phyloP scores from a whole-genome alignment of 2,113 vertebrate species.

The Cebus imitator region DNA sequence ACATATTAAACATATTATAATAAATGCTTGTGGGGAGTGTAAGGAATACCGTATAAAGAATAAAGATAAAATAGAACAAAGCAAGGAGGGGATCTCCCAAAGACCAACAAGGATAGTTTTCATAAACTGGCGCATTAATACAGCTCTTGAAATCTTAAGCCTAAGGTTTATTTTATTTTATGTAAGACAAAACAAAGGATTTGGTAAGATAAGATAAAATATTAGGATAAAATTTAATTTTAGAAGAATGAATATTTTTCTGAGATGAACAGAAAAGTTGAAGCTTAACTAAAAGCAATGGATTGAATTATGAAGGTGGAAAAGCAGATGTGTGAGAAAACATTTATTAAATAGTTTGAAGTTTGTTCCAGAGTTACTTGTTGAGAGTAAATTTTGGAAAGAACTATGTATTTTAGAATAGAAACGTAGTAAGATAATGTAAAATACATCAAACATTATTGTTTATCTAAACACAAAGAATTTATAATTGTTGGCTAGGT shows the following conservation, averaged over 20 bases:
- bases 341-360: not conserved
- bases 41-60: not conserved
- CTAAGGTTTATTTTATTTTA: not conserved
- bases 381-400: not conserved
- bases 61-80: not conserved
- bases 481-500: not conserved
- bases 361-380: not conserved
- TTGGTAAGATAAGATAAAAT: not conserved
- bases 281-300: not conserved
- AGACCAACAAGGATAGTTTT: not conserved
- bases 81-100: not conserved
- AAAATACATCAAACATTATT: not conserved
- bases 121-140: not conserved
- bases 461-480: not conserved
- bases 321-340: not conserved
- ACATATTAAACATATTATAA: not conserved
- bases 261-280: not conserved
- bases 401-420: not conserved
- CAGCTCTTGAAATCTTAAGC: not conserved
- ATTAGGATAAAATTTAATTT: not conserved
- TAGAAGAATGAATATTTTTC: not conserved
- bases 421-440: not conserved
- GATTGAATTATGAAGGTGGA: not conserved
- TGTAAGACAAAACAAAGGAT: too few relatives aligned
- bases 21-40: not conserved